Base-by-base conservation (phyloP, 1,140 invertebrate species). In the Frieseomelitta varia region DNA sequence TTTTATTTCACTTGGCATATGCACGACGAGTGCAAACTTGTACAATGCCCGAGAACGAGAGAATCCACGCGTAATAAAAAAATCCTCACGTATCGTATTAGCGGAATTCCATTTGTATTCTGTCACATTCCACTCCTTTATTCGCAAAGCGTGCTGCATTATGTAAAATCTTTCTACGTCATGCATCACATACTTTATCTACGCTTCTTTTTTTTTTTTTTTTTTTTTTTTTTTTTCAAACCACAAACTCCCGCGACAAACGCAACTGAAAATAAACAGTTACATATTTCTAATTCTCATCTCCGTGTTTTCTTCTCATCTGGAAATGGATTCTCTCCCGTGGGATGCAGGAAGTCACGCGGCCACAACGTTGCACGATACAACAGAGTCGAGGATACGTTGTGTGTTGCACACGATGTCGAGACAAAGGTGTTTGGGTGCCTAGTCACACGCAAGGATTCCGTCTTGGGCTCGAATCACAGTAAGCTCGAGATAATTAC, bases 401-500 rank as follows among this genome's bases (percentile, higher is more conserved):
- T 4, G 6, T 39, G 39, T 39, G 6, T 39, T 39, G 39, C 39
- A 24, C 21, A 24, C 14, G 12, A 58, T 58, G 27, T 19, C 30
- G 34, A 56, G 4, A 3, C 24, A 15, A 4, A 82, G 19, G 12
- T 19, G 19, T 51, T 53, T 34, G 11, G 19, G 8, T 34, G 55
- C 19, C 15, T 61, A 71, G 76, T 73, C 63, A 68, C 68, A 77
- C 67, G n/a, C 68, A 68, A 81, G 75, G 65, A 88, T 71, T 83
- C 68, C 85, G 67, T 75, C 74, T 83, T 79, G 67, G 69, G 55
- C 63, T 74, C 58, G 67, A 82, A 67, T 68, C 63, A 65, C 34
- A 55, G 55, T 79, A 68, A 85, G 82, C 58, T 84, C 24, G 73
- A 30, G 58, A 71, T 89, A 86, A 89, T 89, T 81, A 72, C 77